Base-by-base conservation (phyloP, 1,140 invertebrate genomes). In the Babylonia areolata region DNA sequence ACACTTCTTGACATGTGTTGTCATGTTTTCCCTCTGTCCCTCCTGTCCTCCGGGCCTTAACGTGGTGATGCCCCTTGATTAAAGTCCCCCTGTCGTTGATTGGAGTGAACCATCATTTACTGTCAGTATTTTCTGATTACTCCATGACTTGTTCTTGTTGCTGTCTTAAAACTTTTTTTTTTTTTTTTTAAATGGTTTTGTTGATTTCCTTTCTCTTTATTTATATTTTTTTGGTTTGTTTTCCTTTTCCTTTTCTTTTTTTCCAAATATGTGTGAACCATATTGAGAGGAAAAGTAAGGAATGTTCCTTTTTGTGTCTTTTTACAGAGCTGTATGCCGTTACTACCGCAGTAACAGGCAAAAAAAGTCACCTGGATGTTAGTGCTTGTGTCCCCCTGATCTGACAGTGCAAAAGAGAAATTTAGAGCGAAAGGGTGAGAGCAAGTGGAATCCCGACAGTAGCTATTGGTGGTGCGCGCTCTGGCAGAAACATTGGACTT, bases 291-390 rank as follows among this genome's bases (percentile, higher is more conserved):
- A 58, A 69, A 39, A 75, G 28, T 84, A 73, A 84, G 82, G 82
- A 42, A 31, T 84, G 31, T 84, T 71, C 40, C 2, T 64, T 64
- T 51, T 83, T 84, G 82, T 84, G 82, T 84, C 81, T 64, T 82
- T 84, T 84, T 84, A 73, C 82, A 84, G 64, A 84, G 82, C 69
- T 84, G 82, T 84, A 84, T 84, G 82, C 82, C 82, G 58, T 84
- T 84, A 73, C 69, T 84, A 84, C 58, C 64, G 64, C 82, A 84
- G 82, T 84, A 84, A 84, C 39, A 3, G 69, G 69, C 39, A 73
- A 84, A 71, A 73, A 84, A 40, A 42, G 40, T 71, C 82, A 73
- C n/a, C 64, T 23, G 28, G 69, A 75, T 42, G 78, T 80, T 33
- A 80, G 37, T 79, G 37, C 78, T 84, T 71, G 35, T 73, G n/a